Evolutionary conservation across 2,797 vertebrate genomes (phyloP), one percentile per base, ranked within the genome.

Genomic region (Siniperca obscura): DNA sequence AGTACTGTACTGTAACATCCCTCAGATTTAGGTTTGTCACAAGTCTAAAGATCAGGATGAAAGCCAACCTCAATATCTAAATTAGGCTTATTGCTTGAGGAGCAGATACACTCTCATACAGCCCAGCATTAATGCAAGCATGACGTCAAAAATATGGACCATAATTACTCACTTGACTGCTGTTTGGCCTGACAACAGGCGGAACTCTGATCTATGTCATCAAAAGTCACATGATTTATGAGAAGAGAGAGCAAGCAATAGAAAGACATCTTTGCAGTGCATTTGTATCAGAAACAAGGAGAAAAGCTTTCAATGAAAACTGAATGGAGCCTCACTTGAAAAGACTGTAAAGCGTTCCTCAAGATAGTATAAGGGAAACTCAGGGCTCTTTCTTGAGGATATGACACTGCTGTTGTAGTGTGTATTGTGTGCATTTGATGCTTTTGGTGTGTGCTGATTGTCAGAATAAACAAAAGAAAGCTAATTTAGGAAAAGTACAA

Each of bases 1-100:
- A 80, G 76, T n/a, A n/a, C n/a, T n/a, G 13, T 17, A 13, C 44
- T 38, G 40, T 57, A 64, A 59, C 11, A 46, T 52, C 77, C 62
- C 38, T 70, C 62, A 8, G 36, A 55, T 71, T 81, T 44, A 22
- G 46, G 59, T 85, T 69, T 30, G 62, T 75, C 27, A 66, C 30
- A 70, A 71, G 46, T 44, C 46, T 64, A 40, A 69, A 85, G 67
- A 74, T 68, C n/a, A 60, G 7, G 22, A 73, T 77, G 64, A 80
- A 77, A 74, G 60, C 70, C 64, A 71, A 83, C 55, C 71, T 14
- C 34, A 76, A 85, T 64, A 46, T 91, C 68, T 86, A 74, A 90
- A 90, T 91, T 55, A 86, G 88, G 87, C 85, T 95, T 96, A 96
- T 96, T 96, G 95, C 95, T 96, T 90, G 90, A 90, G 89, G 90